Base-by-base conservation (phyloP, 1,140 invertebrate genomes). In the Diachasma alloeum region DNA sequence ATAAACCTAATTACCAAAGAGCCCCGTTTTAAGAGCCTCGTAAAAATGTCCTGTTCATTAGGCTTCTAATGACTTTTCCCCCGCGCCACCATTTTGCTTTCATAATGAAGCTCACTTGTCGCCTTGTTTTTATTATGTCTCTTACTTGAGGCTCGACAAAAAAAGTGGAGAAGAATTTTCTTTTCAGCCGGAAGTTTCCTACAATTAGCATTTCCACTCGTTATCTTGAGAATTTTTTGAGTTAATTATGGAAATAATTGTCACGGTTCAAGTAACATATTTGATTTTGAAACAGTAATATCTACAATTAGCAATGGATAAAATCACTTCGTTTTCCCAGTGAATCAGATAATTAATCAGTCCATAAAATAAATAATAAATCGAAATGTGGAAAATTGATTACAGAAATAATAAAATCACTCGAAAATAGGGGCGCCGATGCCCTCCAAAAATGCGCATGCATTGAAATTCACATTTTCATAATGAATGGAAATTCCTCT, bases 31-130 rank as follows among this genome's bases (percentile, higher is more conserved):
- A 56, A 59, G 22, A 56, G 44, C 24, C 46, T 72, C 71, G 48
- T 72, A 72, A 72, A 72, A 72, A 72, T 48, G 53, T 72, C 71
- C 46, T 19, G 71, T 72, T 72, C 71, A 72, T 72, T 72, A 56
- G 36, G 24, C 71, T 26, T 11, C 31, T 59, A 56, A 56, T 72
- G 44, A 72, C 31, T 22, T 42, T 42, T 10, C 4, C 24, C 31
- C 67, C 36, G 24, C 13, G n/a, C 36, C 36, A 39, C 36, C 36
- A 37, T 68, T 68, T 68, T 37, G 11, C 36, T 68, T 68, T 68
- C n/a, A 37, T 68, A 68, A 68, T 68, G 26, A 68, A 37, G 36
- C 66, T 68, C 66, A 37, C 66, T 68, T 68, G 66, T 68, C 31
- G 66, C 31, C 31, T 68, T n/a, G 26, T 39, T 68, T 68, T 68